Evolutionary conservation across 2,113 vertebrate genomes (phyloP), one percentile per base, ranked within the genome.

Genomic region (Cinclus cinclus): DNA sequence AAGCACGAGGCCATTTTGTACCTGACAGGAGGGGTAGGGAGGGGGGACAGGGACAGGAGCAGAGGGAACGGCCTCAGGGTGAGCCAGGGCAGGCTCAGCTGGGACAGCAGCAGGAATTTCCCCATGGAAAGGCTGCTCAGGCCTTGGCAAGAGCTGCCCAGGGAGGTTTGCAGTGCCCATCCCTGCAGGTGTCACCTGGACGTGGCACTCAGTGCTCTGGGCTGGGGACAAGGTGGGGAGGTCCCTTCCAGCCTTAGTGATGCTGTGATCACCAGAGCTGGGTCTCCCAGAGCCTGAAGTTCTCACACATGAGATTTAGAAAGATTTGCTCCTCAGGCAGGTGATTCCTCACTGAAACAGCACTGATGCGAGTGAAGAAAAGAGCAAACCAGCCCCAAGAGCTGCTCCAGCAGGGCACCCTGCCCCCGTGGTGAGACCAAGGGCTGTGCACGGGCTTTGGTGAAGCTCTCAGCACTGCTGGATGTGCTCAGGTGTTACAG

Each of bases 381-480:
- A 60, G 47, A 55, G 31, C 42, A 37, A 10, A 46, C 5, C 44
- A 41, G 8, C 64, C 59, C 56, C 75, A 7, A 47, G 17, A 10
- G 0, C 10, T 21, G 55, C 22, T 20, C 47, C 50, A 8, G 49
- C 8, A 27, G 55, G 59, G 33, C 18, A 39, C 0, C 31, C 46
- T 25, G 18, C 8, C 9, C 44, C 46, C 7, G 0, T 1, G 60
- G 62, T 9, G 44, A 18, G 52, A 24, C 3, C 4, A 47, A 4
- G 23, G 60, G 24, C 19, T 77, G 41, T 10, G 23, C 83, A 2
- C 0, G 4, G 77, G 30, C 33, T 30, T 19, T 33, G 24, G 6
- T 2, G 53, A 24, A 6, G 7, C 46, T 52, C 27, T 15, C 2
- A 6, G 31, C 46, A 39, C 14, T 20, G 2, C 0, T 7, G 23